phyloP scores from a whole-genome alignment of 2,113 vertebrate species.

The Siniperca chuatsi region DNA sequence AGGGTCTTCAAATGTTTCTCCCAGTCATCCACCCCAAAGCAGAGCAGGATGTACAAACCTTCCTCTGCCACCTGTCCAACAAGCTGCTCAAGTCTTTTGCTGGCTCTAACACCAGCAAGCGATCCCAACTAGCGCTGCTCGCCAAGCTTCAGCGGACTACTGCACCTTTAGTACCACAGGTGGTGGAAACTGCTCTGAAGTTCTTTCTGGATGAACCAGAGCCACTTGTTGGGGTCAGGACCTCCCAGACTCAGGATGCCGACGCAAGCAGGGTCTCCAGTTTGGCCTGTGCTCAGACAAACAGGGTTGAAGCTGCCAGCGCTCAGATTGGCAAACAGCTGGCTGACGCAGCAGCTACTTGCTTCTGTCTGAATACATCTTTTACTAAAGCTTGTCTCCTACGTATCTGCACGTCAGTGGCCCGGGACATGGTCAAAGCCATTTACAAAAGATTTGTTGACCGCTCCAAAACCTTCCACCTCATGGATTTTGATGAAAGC shows the following conservation, averaged over 20 bases:
- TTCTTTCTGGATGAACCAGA: not conserved
- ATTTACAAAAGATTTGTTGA: constrained; percentile 2
- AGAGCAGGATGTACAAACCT: not conserved
- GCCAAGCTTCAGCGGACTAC: not conserved
- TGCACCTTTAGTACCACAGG: not conserved
- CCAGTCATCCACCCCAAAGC: not conserved
- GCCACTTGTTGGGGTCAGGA: not conserved
- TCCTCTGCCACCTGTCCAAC: constrained; percentile 7
- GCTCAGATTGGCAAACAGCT: not conserved
- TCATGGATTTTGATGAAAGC: constrained; percentile 19
- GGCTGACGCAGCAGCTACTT: constrained; percentile 6
- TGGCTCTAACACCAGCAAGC: not conserved
- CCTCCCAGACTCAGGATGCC: not conserved
- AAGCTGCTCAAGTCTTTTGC: not conserved
- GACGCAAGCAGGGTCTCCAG: not conserved
- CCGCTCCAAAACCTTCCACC: constrained; percentile 10
- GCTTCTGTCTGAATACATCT: not conserved
- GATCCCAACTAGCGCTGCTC: not conserved
- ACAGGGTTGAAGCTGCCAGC: not conserved
- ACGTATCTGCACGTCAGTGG: not conserved
- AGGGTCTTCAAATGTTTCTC: constrained; percentile 24
- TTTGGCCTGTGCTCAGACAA: not conserved
- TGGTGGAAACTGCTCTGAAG: not conserved
- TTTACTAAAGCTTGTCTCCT: not conserved
- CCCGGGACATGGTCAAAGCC: not conserved